A percentile compares a stretch with the other conserved stretches of the same genome.
Conservation (phyloP, 2,113 vertebrate species). For the Gallinago undulata region DNA sequence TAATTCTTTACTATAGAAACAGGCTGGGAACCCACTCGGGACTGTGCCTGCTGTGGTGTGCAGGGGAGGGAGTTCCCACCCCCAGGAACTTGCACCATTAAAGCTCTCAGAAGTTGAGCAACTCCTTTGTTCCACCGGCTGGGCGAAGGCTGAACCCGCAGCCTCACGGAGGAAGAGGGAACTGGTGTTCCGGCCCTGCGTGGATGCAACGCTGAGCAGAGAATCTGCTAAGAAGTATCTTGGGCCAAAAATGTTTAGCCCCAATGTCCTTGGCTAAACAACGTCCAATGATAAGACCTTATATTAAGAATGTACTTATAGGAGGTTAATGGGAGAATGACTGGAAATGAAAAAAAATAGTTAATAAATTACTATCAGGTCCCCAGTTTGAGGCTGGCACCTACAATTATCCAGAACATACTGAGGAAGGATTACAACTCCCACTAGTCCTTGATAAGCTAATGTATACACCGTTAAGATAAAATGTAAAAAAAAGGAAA, state of each 20-base stretch:
- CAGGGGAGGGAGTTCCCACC: not conserved
- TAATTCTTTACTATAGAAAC: not conserved
- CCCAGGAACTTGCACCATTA: not conserved
- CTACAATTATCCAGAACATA: fast-evolving
- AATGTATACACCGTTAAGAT: not conserved
- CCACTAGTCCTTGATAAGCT: not conserved
- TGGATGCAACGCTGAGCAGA: fast-evolving
- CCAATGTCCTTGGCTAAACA: not conserved
- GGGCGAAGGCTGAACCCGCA: fast-evolving
- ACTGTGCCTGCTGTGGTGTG: not conserved
- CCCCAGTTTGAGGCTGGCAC: not conserved
- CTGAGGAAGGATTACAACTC: not conserved
- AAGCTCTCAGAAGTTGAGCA: not conserved
- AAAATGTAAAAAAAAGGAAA: not conserved
- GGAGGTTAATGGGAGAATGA: not conserved
- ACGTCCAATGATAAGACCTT: not conserved
- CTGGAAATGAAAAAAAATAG: not conserved
- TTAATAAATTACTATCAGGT: not conserved
- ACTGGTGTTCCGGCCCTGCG: fast-evolving
- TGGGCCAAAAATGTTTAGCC: not conserved
- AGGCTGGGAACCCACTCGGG: not conserved
- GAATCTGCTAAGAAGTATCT: not conserved
- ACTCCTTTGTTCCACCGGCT: fast-evolving
- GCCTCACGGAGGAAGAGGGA: not conserved
- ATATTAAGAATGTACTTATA: not conserved